phyloP scores from a whole-genome alignment of 1,140 invertebrate species.

The Antheraea mylitta region DNA sequence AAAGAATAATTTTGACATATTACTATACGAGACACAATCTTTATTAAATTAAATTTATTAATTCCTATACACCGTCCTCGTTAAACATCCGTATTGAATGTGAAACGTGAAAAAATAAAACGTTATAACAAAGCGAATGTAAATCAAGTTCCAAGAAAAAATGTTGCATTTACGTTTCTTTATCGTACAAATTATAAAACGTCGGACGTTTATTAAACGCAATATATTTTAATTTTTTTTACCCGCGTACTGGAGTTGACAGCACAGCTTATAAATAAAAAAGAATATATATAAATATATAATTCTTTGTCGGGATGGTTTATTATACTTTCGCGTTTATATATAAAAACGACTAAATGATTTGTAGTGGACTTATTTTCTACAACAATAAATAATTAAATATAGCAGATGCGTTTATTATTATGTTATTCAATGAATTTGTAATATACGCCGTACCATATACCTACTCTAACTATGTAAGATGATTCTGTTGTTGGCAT shows the following conservation, averaged over 20 bases:
- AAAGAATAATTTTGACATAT: background rate
- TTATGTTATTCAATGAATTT: background rate
- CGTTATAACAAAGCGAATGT: conserved; percentile 28
- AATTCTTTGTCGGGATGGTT: conserved; percentile 13
- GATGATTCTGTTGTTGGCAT: no score
- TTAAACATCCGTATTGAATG: conserved; percentile 10
- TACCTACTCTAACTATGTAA: no score
- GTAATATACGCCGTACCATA: background rate
- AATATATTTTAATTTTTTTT: conserved; percentile 27
- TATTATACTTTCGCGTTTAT: conserved; percentile 3
- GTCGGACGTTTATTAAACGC: conserved; percentile 18
- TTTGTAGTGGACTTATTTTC: conserved; percentile 14
- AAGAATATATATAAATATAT: conserved; percentile 11
- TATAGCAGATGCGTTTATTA: conserved; percentile 11
- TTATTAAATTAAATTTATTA: background rate
- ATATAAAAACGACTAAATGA: conserved; percentile 10
- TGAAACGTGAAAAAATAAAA: conserved; percentile 19
- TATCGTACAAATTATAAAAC: conserved; percentile 13
- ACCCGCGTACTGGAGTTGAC: conserved; percentile 16
- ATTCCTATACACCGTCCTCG: background rate
- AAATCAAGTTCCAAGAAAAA: conserved; percentile 31
- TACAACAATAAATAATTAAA: conserved; percentile 13
- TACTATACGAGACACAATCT: no score
- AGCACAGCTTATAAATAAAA: conserved; percentile 21
- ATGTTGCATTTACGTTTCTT: conserved; percentile 7